These are phyloP conservation scores for Montifringilla adamsi DNA, from an alignment of 2,113 vertebrate species.

Conservation along the genomic window DNA sequence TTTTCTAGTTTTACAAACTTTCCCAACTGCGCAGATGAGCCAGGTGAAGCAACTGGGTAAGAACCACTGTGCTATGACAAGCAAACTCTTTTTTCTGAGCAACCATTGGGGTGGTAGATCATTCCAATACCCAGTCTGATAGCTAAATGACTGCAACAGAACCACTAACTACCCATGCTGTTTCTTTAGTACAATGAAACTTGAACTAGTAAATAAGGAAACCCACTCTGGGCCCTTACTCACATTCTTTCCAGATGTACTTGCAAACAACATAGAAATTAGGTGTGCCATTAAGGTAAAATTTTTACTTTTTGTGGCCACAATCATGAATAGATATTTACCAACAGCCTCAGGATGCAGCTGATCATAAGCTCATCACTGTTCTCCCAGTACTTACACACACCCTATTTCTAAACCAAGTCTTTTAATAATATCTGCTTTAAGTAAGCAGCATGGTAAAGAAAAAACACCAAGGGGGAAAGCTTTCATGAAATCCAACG, in stretches of 20 bases:
- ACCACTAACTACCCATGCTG: rapidly evolving
- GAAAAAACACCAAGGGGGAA: background rate
- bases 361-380: background rate
- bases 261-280: background rate
- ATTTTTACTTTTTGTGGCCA: background rate
- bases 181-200: background rate
- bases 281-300: background rate
- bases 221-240: background rate
- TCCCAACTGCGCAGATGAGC: background rate
- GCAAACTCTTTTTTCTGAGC: rapidly evolving
- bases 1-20: background rate
- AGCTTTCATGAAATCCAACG: background rate
- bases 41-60: background rate
- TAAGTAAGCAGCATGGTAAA: background rate
- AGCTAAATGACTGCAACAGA: background rate
- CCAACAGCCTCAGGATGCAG: background rate
- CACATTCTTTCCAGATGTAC: background rate
- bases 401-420: background rate
- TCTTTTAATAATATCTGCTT: background rate
- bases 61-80: background rate
- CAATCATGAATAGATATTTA: background rate
- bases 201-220: background rate
- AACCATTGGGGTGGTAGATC: background rate
- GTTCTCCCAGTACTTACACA: background rate
- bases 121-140: background rate